These are phyloP conservation scores for Nomia melanderi DNA, from an alignment of 1,140 invertebrate species.

Conservation along the genomic window DNA sequence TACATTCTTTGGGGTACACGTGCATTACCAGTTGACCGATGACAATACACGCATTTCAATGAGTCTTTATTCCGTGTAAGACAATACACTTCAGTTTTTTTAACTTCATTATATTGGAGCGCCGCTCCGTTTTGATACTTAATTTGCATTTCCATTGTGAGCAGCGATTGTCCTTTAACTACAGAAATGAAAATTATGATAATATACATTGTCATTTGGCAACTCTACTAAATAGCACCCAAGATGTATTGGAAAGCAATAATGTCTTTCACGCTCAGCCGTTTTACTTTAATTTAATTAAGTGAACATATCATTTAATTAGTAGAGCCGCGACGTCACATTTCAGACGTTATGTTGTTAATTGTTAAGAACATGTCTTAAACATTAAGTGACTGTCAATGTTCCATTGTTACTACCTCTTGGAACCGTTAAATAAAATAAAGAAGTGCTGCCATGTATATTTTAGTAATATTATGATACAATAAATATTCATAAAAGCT, in stretches of 20 bases:
- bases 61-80: not conserved
- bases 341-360: conserved; percentile 1
- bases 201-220: conserved; percentile 21
- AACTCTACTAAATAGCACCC: not conserved
- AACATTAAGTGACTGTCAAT: conserved; percentile 24
- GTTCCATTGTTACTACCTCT: conserved; percentile 19
- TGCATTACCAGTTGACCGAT: not conserved
- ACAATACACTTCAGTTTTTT: not conserved
- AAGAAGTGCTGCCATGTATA: conserved; percentile 67
- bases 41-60: conserved; percentile 35
- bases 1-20: conserved; percentile 7
- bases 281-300: conserved; percentile 2
- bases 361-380: not conserved
- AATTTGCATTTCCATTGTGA: conserved; percentile 2
- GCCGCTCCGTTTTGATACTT: not conserved
- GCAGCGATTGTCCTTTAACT: not conserved
- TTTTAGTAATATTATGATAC: conserved; percentile 63
- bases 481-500: conserved; percentile 59
- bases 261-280: conserved; percentile 36
- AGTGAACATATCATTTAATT: not conserved
- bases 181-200: not conserved
- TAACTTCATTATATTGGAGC: conserved; percentile 4
- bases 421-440: conserved; percentile 22
- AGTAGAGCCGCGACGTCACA: not conserved
- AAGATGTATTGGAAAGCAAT: conserved; percentile 12